Conservation (phyloP, 2,888 invertebrate genomes). For the Willowsia nigromaculata region DNA sequence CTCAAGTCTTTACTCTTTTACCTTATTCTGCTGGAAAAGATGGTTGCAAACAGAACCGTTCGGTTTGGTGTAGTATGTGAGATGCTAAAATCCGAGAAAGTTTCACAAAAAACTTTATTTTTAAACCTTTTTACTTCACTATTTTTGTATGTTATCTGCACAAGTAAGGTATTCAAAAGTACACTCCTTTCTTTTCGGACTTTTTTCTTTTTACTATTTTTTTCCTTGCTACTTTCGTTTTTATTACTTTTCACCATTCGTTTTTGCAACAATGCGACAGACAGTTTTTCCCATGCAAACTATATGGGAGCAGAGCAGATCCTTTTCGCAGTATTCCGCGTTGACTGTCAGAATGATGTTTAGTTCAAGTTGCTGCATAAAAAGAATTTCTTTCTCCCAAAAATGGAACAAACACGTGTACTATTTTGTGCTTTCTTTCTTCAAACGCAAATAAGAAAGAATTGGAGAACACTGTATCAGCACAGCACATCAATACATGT, state of each 20-base stretch:
- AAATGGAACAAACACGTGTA: conserved; percentile 45
- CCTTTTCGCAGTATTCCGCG: not conserved
- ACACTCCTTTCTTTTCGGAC: not conserved
- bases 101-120: conserved; percentile 51
- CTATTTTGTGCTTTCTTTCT: conserved; percentile 2
- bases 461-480: not conserved
- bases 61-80: not conserved
- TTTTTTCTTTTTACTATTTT: conserved; percentile 17
- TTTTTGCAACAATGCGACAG: conserved; percentile 52
- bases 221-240: not conserved
- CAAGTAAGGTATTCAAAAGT: not conserved
- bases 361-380: not conserved
- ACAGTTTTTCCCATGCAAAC: not conserved
- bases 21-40: conserved; percentile 47
- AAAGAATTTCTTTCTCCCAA: not conserved
- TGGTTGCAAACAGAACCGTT: conserved; percentile 34
- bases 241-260: conserved; percentile 13
- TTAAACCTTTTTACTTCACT: not conserved
- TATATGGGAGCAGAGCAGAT: not conserved
- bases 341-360: not conserved
- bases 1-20: conserved; percentile 14
- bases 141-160: too few relatives aligned
- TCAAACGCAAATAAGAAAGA: not conserved
- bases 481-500: not conserved
- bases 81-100: conserved; percentile 44